These are phyloP conservation scores for Dynastes grantii DNA, from an alignment of 2,888 invertebrate species.

Conservation along the genomic window DNA sequence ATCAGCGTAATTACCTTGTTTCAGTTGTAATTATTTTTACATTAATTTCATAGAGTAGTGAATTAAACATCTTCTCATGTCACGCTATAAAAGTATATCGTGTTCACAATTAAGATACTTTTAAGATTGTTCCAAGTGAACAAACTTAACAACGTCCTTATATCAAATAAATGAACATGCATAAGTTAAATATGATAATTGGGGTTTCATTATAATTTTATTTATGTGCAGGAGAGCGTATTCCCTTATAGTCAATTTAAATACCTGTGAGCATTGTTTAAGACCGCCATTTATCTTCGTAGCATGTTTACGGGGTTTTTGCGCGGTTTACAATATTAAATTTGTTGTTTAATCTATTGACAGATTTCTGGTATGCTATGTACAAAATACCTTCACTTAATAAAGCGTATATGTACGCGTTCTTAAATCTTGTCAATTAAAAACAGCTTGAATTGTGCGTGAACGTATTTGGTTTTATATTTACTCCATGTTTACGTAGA, in stretches of 20 bases:
- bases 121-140: slow-evolving; percentile 69
- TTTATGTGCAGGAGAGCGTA: slow-evolving; percentile 41
- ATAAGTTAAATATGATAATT: slow-evolving; percentile 50
- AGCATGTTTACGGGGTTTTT: slow-evolving; percentile 44
- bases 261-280: slow-evolving; percentile 48
- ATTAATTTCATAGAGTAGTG: slow-evolving; percentile 67
- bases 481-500: neutral
- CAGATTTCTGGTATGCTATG: slow-evolving; percentile 39
- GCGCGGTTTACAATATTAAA: slow-evolving; percentile 44
- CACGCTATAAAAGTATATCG: slow-evolving; percentile 59
- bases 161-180: slow-evolving; percentile 49
- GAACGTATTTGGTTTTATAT: slow-evolving; percentile 1
- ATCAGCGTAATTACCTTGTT: slow-evolving; percentile 68
- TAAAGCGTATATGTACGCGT: slow-evolving; percentile 13
- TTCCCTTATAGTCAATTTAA: slow-evolving; percentile 44
- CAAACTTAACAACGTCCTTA: slow-evolving; percentile 51
- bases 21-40: slow-evolving; percentile 68
- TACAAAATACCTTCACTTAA: slow-evolving; percentile 33
- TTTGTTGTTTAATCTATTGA: slow-evolving; percentile 45
- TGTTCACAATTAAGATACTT: slow-evolving; percentile 64
- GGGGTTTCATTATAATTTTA: slow-evolving; percentile 48
- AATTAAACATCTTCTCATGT: slow-evolving; percentile 65
- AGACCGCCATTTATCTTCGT: slow-evolving; percentile 45
- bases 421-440: slow-evolving; percentile 41
- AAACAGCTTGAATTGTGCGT: neutral